Evolutionary conservation across 2,113 vertebrate genomes (phyloP), one percentile per base, ranked within the genome.

Genomic region (Onychorhynchus coronatus): DNA sequence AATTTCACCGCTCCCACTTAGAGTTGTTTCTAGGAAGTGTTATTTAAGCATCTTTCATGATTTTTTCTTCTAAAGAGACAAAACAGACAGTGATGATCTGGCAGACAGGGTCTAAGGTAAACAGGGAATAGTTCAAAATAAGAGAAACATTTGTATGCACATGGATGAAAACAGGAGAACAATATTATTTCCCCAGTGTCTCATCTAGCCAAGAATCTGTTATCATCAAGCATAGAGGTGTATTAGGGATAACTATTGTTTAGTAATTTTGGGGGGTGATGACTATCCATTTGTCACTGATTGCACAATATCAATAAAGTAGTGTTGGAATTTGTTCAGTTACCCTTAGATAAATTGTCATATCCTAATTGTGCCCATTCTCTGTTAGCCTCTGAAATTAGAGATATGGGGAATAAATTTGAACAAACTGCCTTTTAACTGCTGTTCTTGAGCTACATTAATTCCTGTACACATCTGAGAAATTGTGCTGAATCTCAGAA

Each of bases 321-420:
- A 41, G 8, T 0, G 0, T 1, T 72, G 52, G 11, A 78, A 21
- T 35, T 91, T 73, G 7, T 53, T 88, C 53, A 62, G n/a, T 23
- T 91, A 7, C 21, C 6, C 5, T 44, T 31, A 41, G 53, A n/a
- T 4, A 33, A 80, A 66, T 20, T 63, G 8, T 15, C 9, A 41
- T 14, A 68, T 22, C 28, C 20, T 70, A 24, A 30, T 11, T 31
- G 15, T 22, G 14, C 46, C 12, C 21, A 12, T 46, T n/a, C 2
- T 33, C 37, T 53, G 2, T 27, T 53, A 49, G 7, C 7, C 62
- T 81, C 42, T 23, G 49, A 79, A 88, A 73, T 6, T 41, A 11
- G 13, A 20, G 12, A 24, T 39, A 15, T 0, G 0, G 15, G 13
- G 14, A 83, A 39, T 2, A 35, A 19, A 37, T 6, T 14, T 2